phyloP scores from a whole-genome alignment of 2,888 invertebrate species.

The Acanthopleura granulata region DNA sequence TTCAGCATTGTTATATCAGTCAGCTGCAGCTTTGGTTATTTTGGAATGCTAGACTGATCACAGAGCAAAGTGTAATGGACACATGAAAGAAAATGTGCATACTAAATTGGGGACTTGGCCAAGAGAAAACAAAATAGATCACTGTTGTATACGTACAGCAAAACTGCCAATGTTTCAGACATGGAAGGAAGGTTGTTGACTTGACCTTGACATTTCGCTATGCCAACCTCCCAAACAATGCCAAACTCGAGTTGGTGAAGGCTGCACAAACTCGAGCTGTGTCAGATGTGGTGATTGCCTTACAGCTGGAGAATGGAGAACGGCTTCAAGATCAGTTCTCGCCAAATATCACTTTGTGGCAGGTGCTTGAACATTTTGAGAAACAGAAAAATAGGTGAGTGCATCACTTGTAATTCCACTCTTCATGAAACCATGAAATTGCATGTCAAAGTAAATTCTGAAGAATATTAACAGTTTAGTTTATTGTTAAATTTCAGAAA shows the following conservation, averaged over 20 bases:
- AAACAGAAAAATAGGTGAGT: not conserved
- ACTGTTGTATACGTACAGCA: too few relatives aligned
- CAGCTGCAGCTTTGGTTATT: too few relatives aligned
- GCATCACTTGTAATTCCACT: not conserved
- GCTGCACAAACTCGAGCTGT: conserved; percentile 75
- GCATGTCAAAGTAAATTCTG: too few relatives aligned
- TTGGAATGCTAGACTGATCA: too few relatives aligned
- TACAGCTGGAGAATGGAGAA: conserved; percentile 83
- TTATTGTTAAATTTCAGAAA: too few relatives aligned
- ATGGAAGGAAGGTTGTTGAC: conserved; percentile 85
- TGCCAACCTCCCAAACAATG: conserved; percentile 91
- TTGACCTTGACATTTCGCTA: conserved; percentile 84
- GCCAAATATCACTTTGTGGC: conserved; percentile 74
- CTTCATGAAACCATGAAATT: too few relatives aligned
- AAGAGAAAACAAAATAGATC: too few relatives aligned
- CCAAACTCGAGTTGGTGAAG: conserved; percentile 85
- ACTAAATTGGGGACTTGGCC: too few relatives aligned
- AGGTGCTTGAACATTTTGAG: conserved; percentile 72
- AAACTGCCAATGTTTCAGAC: conserved; percentile 69
- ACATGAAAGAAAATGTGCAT: too few relatives aligned
- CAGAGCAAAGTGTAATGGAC: too few relatives aligned
- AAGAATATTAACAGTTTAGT: too few relatives aligned
- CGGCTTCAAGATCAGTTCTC: conserved; percentile 75
- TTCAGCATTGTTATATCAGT: too few relatives aligned
- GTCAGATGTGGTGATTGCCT: conserved; percentile 79